These are phyloP conservation scores for Gymnoscopelus microlampas DNA, from an alignment of 2,797 vertebrate genomes.

Conservation along the genomic window DNA sequence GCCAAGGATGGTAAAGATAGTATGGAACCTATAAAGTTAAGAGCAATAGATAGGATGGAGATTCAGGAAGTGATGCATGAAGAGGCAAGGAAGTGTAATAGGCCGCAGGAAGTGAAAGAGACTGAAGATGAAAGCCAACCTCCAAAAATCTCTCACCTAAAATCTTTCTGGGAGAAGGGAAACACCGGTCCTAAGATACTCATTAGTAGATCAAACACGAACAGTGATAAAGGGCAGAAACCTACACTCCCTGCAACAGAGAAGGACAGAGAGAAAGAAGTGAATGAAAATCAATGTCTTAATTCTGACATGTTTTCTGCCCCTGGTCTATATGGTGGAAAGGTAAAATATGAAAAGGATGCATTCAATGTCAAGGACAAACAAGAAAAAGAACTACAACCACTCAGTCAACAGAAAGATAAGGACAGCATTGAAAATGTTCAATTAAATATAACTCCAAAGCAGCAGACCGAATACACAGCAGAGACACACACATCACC, in stretches of 20 bases:
- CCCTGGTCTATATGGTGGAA: constrained; percentile 31
- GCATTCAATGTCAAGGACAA: constrained; percentile 22
- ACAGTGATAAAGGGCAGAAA: constrained; percentile 52
- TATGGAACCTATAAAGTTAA: constrained; percentile 24
- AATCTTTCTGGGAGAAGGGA: constrained; percentile 88
- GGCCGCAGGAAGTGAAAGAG: constrained; percentile 45
- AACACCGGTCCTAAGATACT: constrained; percentile 68
- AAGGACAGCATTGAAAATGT: background rate
- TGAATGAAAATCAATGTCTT: constrained; percentile 14
- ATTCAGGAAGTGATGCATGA: constrained; percentile 34
- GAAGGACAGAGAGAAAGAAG: constrained; percentile 30
- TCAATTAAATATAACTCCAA: constrained; percentile 14
- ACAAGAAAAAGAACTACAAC: constrained; percentile 20
- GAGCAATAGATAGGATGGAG: constrained; percentile 36
- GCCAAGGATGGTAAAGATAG: constrained; percentile 26
- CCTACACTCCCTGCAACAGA: constrained; percentile 16
- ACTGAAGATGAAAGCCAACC: constrained; percentile 61
- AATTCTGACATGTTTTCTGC: constrained; percentile 28
- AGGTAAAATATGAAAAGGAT: constrained; percentile 28
- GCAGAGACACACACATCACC: background rate
- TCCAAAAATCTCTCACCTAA: constrained; percentile 82
- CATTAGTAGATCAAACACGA: constrained; percentile 55
- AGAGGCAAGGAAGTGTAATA: constrained; percentile 23
- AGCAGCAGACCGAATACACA: constrained; percentile 30
- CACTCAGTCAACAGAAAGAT: constrained; percentile 22